Percentiles rank a stretch among this genome's conserved stretches.
These are phyloP conservation scores for Sphaerophoria rueppellii DNA, from an alignment of 2,888 invertebrate genomes.

Conservation along the genomic window DNA sequence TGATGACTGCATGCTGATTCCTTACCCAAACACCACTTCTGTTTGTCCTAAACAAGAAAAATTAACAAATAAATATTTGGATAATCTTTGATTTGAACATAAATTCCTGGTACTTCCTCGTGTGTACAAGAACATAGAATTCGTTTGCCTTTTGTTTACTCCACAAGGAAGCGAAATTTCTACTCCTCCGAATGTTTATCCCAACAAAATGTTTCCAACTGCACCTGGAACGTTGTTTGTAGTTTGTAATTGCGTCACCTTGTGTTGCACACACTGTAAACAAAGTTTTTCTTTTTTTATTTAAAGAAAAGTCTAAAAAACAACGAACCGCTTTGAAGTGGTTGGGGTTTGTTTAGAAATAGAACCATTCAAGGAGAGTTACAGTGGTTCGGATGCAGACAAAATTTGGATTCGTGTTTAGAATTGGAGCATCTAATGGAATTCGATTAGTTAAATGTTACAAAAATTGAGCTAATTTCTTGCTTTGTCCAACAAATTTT, in stretches of 20 bases:
- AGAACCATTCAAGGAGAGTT: neutral
- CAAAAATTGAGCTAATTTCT: too few relatives aligned
- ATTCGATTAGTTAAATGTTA: too few relatives aligned
- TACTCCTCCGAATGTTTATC: conserved; percentile 27
- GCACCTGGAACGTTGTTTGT: conserved; percentile 47
- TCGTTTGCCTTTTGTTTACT: conserved; percentile 14
- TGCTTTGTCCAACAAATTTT: too few relatives aligned
- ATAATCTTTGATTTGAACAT: conserved; percentile 15
- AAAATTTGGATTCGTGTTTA: too few relatives aligned
- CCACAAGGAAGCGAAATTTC: conserved; percentile 1
- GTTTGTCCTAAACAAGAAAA: neutral
- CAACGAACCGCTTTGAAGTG: conserved; percentile 61
- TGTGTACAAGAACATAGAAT: neutral
- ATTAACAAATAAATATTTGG: conserved; percentile 24
- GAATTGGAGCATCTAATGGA: neutral
- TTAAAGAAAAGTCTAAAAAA: conserved; percentile 31
- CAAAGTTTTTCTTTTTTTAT: conserved; percentile 16
- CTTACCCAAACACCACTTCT: conserved; percentile 9
- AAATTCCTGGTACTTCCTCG: conserved; percentile 32
- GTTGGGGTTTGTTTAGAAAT: conserved; percentile 15
- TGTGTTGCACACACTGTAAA: conserved; percentile 64
- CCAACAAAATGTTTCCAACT: conserved; percentile 64
- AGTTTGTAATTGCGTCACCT: conserved; percentile 42
- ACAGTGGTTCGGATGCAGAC: too few relatives aligned
- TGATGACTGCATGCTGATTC: conserved; percentile 3